Evolutionary conservation across 2,113 vertebrate species (phyloP).

Genomic region (Notarius quadriscutis): DNA sequence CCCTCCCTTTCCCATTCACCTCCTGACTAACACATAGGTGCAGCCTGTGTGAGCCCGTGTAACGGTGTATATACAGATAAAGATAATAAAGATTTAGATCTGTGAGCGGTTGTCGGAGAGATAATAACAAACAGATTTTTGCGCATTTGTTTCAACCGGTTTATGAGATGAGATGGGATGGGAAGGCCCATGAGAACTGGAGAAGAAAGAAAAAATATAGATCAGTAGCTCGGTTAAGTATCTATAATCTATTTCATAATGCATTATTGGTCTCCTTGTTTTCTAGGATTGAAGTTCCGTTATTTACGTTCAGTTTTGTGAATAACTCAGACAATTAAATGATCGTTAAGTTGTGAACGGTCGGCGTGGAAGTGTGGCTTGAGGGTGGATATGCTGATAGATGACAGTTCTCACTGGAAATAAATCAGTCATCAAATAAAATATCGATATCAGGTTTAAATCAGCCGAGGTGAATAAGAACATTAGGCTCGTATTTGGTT

Average conservation of each 20-base stretch:
- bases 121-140: not conserved
- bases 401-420: constrained; percentile 37
- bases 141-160: not conserved
- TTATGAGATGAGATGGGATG: not conserved
- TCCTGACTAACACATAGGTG: constrained; percentile 14
- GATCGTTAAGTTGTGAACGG: constrained; percentile 40
- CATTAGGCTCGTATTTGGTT: constrained; percentile 23
- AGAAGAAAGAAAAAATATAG: not conserved
- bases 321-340: constrained; percentile 35
- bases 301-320: not conserved
- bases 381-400: constrained; percentile 49
- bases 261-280: not conserved
- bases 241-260: not conserved
- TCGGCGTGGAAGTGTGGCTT: constrained; percentile 37
- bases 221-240: not conserved
- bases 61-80: not conserved
- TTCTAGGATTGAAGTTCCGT: not conserved
- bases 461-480: constrained; percentile 7
- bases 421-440: constrained; percentile 45
- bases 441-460: constrained; percentile 44
- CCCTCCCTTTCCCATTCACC: constrained; percentile 38
- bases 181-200: not conserved
- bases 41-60: not conserved
- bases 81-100: not conserved
- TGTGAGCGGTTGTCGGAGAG: not conserved